Base-by-base conservation (phyloP, 92 coral and sea anemone species). In the Phenganax subtilis region DNA sequence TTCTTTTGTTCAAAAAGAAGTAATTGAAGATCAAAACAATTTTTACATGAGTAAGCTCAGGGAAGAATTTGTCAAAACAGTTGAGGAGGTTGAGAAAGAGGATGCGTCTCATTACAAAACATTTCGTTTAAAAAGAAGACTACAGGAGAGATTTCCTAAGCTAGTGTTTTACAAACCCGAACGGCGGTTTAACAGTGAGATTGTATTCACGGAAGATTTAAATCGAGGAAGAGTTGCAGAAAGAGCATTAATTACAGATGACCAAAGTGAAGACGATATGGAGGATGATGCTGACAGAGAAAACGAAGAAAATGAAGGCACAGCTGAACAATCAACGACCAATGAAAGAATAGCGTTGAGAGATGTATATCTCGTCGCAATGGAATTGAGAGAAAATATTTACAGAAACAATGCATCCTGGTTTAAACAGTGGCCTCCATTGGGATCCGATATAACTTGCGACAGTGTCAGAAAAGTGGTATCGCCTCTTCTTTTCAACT, bases 391-490 rank as follows among this genome's bases (percentile, higher is more conserved):
- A 56, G 53, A 67, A 25, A 57, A 57, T 55, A 30, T 85, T 15
- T 75, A n/a, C 27, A 56, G 58, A 15, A 55, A 71, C 58, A 54
- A 15, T 11, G 72, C 71, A 15, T 54, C 85, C 20, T 85, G 85
- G 82, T 86, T 73, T 60, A 81, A 75, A 47, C 59, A 71, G 59
- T 86, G 89, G 80, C 89, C 86, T 57, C 89, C 86, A 86, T 70
- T 81, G 76, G 80, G 85, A 63, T 86, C 85, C 6, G 85, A 81
- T 54, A 86, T 86, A 12, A 81, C 85, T 58, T 85, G 85, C 53
- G 85, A 81, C 15, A 81, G 81, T 53, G 85, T 86, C 54, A 81
- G 56, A 52, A 86, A 75, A 74, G 55, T 86, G 82, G 88, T 86
- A 28, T 82, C 83, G 62, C 89, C 89, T 65, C 57, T 72, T 31